Percentiles rank a stretch among this genome's conserved stretches.
Evolutionary conservation across 2,888 invertebrate species (phyloP).

Genomic region (Nomada lathburiana): DNA sequence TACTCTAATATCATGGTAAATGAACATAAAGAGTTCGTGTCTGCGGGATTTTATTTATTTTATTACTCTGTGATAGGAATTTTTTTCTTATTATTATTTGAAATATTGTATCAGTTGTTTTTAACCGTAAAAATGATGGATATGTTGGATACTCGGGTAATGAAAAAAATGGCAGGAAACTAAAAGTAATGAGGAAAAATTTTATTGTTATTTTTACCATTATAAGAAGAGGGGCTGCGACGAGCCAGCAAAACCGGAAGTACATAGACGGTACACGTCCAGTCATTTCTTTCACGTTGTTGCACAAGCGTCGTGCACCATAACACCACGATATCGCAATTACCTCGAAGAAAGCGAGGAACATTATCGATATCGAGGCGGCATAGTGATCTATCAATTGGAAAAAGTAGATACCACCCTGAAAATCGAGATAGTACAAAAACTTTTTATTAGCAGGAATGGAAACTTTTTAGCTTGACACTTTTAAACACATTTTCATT

Average conservation of each 20-base stretch:
- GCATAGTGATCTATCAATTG: constrained; percentile 97
- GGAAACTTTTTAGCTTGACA: neutral
- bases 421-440: constrained; percentile 55
- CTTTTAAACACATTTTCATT: neutral
- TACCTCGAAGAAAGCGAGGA: constrained; percentile 96
- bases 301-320: constrained; percentile 91
- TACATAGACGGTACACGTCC: constrained; percentile 92
- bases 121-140: neutral
- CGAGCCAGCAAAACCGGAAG: constrained; percentile 94
- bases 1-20: neutral
- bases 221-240: constrained; percentile 92
- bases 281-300: constrained; percentile 96
- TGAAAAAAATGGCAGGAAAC: neutral
- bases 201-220: constrained; percentile 85
- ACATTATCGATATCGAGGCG: constrained; percentile 96
- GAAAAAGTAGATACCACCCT: constrained; percentile 96
- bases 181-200: neutral
- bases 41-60: too few relatives aligned
- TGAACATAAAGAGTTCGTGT: too few relatives aligned
- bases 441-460: neutral
- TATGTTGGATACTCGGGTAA: too few relatives aligned
- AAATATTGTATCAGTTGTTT: neutral
- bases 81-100: neutral
- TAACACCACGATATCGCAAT: constrained; percentile 97
- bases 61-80: too few relatives aligned